Percentiles rank a stretch among this genome's conserved stretches.
These are phyloP conservation scores for Mythimna ferrago DNA, from an alignment of 2,888 invertebrate species.

Conservation along the genomic window DNA sequence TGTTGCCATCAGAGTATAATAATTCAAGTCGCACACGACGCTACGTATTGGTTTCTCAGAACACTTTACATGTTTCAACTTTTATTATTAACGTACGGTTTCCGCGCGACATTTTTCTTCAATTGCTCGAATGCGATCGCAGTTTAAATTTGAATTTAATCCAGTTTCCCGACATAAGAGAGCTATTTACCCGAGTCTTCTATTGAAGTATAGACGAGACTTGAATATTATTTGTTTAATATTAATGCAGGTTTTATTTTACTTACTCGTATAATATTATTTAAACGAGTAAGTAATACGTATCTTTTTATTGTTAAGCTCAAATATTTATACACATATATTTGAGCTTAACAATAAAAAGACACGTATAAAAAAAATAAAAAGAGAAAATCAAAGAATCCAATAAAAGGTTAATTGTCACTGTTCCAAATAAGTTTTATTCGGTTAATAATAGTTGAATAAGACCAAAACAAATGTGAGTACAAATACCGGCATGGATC, in stretches of 20 bases:
- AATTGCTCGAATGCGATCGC: slow-evolving; percentile 32
- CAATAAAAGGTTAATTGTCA: too few relatives aligned
- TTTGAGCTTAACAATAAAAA: neutral
- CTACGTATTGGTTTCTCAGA: slow-evolving; percentile 37
- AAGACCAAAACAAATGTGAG: too few relatives aligned
- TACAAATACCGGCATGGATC: too few relatives aligned
- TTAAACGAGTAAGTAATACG: too few relatives aligned
- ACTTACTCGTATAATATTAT: too few relatives aligned
- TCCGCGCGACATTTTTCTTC: slow-evolving; percentile 39
- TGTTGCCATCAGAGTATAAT: slow-evolving; percentile 20
- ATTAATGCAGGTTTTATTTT: slow-evolving; percentile 6
- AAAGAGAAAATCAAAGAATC: neutral
- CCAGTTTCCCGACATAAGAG: slow-evolving; percentile 24
- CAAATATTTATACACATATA: too few relatives aligned
- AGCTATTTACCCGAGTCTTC: slow-evolving; percentile 15
- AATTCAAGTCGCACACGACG: slow-evolving; percentile 39
- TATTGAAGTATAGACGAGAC: slow-evolving; percentile 42
- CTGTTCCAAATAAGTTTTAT: too few relatives aligned
- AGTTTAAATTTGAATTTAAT: slow-evolving; percentile 50
- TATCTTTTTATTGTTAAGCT: too few relatives aligned
- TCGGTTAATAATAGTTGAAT: too few relatives aligned
- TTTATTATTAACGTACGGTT: slow-evolving; percentile 51
- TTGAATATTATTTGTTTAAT: slow-evolving; percentile 19
- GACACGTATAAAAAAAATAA: too few relatives aligned
- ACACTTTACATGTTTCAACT: slow-evolving; percentile 52